Percentiles rank a stretch among this genome's conserved stretches.
phyloP scores from a whole-genome alignment of 1,140 invertebrate genomes.

The Acyrthosiphon pisum region DNA sequence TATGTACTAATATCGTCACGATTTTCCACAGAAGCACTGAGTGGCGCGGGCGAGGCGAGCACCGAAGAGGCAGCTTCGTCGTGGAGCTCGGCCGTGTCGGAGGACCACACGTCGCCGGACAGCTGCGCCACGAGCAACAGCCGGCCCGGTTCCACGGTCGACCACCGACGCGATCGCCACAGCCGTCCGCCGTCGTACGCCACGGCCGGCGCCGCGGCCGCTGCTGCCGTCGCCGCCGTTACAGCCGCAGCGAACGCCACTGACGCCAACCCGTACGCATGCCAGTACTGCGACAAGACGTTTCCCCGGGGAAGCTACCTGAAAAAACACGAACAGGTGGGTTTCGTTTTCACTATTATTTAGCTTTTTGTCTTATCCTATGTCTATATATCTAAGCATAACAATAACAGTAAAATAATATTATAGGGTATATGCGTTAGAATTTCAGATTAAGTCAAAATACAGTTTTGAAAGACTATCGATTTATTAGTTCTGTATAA shows the following conservation, averaged over 20 bases:
- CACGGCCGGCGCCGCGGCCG: conserved; percentile 70
- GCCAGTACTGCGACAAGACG: conserved; percentile 89
- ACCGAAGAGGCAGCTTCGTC: conserved; percentile 67
- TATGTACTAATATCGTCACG: neutral
- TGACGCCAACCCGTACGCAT: conserved; percentile 82
- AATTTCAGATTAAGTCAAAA: neutral
- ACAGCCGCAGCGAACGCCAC: conserved; percentile 69
- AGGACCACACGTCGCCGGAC: conserved; percentile 64
- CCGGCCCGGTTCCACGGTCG: conserved; percentile 45
- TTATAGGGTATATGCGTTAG: neutral
- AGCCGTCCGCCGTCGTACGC: conserved; percentile 65
- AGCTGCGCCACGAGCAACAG: conserved; percentile 53
- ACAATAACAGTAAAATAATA: neutral
- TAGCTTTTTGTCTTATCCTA: neutral
- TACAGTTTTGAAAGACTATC: neutral
- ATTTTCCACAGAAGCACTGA: conserved; percentile 68
- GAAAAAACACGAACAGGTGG: conserved; percentile 93
- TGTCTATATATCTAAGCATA: too few species aligned
- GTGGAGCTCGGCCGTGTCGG: conserved; percentile 67
- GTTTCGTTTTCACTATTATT: conserved; percentile 55
- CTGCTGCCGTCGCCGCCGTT: conserved; percentile 71
- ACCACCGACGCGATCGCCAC: conserved; percentile 61
- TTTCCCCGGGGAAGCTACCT: conserved; percentile 86
- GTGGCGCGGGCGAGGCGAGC: conserved; percentile 63
- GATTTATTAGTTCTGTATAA: neutral